phyloP scores from a whole-genome alignment of 2,113 vertebrate species.

The Charina bottae region DNA sequence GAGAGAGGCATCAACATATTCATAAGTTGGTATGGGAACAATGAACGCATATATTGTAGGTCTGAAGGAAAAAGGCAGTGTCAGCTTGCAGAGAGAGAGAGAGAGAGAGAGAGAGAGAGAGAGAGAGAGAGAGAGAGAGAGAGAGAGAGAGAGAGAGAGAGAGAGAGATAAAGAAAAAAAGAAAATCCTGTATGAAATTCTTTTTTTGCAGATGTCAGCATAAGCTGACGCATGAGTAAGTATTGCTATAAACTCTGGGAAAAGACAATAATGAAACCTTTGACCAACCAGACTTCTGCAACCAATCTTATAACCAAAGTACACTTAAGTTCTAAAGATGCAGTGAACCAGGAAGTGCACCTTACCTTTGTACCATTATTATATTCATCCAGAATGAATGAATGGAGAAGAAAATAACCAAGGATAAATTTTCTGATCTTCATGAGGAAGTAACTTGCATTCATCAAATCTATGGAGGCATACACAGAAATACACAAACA shows the following conservation, averaged over 20 bases:
- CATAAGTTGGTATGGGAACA: conserved; percentile 75
- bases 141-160: conserved; percentile 58
- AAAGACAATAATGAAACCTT: conserved; percentile 43
- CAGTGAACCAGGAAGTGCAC: background rate
- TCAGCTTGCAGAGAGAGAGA: conserved; percentile 69
- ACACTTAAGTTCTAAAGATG: conserved; percentile 18
- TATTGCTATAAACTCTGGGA: conserved; percentile 58
- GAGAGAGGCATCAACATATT: conserved; percentile 70
- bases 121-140: conserved; percentile 5
- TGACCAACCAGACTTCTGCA: conserved; percentile 31
- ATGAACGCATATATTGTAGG: conserved; percentile 75
- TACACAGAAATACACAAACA: background rate
- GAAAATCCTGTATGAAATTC: conserved; percentile 63
- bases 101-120: background rate
- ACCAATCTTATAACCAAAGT: conserved; percentile 25
- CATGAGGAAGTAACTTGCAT: background rate
- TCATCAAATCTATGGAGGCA: background rate
- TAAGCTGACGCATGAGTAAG: conserved; percentile 52
- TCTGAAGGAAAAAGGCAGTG: conserved; percentile 74
- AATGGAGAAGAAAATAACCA: background rate
- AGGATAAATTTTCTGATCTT: conserved; percentile 2
- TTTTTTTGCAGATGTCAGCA: conserved; percentile 73
- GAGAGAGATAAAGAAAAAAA: too few relatives aligned
- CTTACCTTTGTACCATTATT: background rate
- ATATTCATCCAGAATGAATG: background rate